Evolutionary conservation across 2,113 vertebrate genomes (phyloP).

Genomic region (Cottus gobio): DNA sequence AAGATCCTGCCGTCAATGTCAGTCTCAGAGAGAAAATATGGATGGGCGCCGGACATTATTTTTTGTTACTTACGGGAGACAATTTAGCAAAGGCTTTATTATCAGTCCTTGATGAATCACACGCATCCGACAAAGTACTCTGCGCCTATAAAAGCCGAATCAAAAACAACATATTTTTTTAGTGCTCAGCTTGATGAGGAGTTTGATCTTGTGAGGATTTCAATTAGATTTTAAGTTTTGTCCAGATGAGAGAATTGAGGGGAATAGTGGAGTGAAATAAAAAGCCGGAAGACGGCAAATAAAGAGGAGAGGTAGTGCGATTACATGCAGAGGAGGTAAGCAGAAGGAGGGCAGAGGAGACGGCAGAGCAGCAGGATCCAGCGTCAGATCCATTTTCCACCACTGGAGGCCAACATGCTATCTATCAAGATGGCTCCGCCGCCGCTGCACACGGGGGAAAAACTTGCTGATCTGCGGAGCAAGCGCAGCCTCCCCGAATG

Average conservation of each 20-base stretch:
- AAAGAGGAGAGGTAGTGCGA: constrained; percentile 1
- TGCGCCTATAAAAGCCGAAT: constrained; percentile 34
- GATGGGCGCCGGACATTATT: constrained; percentile 72
- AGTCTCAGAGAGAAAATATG: constrained; percentile 65
- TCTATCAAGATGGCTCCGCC: constrained; percentile 73
- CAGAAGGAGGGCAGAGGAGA: constrained; percentile 49
- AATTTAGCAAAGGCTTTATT: constrained; percentile 57
- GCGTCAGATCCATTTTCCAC: constrained; percentile 76
- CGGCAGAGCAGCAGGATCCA: constrained; percentile 46
- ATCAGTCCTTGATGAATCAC: constrained; percentile 35
- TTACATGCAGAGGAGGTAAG: constrained; percentile 25
- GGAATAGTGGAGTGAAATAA: neutral
- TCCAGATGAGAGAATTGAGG: constrained; percentile 26
- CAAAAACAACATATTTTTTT: constrained; percentile 35
- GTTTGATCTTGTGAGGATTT: constrained; percentile 37
- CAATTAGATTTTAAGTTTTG: constrained; percentile 26
- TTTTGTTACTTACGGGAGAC: constrained; percentile 65
- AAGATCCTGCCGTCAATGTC: constrained; percentile 76
- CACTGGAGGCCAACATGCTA: constrained; percentile 82
- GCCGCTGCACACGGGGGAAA: constrained; percentile 51
- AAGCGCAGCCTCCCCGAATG: constrained; percentile 70
- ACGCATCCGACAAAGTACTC: constrained; percentile 14
- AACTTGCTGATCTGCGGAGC: constrained; percentile 75
- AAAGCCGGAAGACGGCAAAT: neutral
- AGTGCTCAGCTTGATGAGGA: constrained; percentile 1